These are phyloP conservation scores for Podarcis lilfordi DNA, from an alignment of 2,797 vertebrate species.

Conservation along the genomic window DNA sequence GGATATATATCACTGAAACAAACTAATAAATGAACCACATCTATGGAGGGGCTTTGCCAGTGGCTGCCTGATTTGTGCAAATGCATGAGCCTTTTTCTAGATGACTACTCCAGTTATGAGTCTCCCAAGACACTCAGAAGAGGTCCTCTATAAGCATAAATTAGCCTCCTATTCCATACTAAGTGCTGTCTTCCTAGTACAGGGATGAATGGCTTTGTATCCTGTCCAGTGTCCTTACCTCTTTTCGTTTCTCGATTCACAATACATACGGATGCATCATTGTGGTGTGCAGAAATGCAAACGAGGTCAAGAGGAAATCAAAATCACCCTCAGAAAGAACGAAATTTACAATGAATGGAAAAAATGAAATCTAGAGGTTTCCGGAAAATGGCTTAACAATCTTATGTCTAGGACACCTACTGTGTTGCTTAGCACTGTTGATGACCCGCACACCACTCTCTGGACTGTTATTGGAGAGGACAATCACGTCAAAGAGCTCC, in stretches of 20 bases:
- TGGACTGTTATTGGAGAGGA: slow-evolving; percentile 79
- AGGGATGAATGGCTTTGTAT: background rate
- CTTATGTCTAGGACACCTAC: slow-evolving; percentile 53
- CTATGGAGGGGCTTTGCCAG: background rate
- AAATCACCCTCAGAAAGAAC: background rate
- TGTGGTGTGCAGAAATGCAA: background rate
- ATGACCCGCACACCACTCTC: slow-evolving; percentile 76
- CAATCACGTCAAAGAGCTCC: slow-evolving; percentile 81
- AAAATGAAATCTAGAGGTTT: too few species aligned
- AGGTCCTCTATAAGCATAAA: background rate
- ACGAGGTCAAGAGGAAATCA: background rate
- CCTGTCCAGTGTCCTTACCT: background rate
- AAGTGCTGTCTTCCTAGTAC: background rate
- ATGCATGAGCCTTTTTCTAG: background rate
- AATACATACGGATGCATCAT: background rate
- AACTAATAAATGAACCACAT: too few species aligned
- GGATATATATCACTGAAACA: too few species aligned
- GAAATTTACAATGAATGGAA: background rate
- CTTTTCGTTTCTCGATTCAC: background rate
- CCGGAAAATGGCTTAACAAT: background rate
- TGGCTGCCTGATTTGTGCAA: background rate
- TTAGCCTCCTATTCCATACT: background rate
- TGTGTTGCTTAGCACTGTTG: slow-evolving; percentile 76
- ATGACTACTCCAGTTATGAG: too few species aligned
- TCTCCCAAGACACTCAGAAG: background rate